These are phyloP conservation scores for Pristionchus mayeri DNA, from an alignment of 2,888 invertebrate genomes.

Conservation along the genomic window DNA sequence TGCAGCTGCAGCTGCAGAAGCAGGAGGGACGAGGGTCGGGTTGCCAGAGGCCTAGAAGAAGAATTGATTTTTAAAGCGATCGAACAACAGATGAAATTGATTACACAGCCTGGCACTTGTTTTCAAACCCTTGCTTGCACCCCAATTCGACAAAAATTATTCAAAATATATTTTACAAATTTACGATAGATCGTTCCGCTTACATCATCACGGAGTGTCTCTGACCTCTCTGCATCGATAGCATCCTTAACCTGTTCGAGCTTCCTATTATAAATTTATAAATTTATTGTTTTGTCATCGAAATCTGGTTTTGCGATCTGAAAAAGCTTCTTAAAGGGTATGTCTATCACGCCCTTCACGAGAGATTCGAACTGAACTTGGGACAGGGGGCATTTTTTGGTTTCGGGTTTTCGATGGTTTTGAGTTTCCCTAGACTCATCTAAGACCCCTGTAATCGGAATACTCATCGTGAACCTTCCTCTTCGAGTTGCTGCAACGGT, in stretches of 20 bases:
- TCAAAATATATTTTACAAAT: too few relatives aligned
- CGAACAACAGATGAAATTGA: too few relatives aligned
- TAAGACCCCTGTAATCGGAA: neutral
- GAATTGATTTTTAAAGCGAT: too few relatives aligned
- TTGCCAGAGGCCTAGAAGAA: neutral
- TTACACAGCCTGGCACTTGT: too few relatives aligned
- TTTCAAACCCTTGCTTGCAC: too few relatives aligned
- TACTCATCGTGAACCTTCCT: neutral
- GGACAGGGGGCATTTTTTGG: too few relatives aligned
- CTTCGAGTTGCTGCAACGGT: neutral
- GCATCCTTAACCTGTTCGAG: slow-evolving; percentile 45
- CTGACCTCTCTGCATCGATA: neutral
- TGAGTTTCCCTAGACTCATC: neutral
- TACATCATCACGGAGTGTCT: neutral
- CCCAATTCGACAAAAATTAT: too few relatives aligned
- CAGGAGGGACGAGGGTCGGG: neutral
- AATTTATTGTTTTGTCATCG: neutral
- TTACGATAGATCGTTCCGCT: neutral
- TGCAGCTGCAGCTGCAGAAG: neutral
- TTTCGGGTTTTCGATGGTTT: too few relatives aligned
- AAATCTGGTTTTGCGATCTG: neutral
- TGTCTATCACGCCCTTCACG: slow-evolving; percentile 9
- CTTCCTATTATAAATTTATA: neutral
- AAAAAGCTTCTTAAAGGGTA: neutral
- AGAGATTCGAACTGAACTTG: too few relatives aligned